These are phyloP conservation scores for Lamprologus ornatipinnis DNA, from an alignment of 2,113 vertebrate species.

Conservation along the genomic window DNA sequence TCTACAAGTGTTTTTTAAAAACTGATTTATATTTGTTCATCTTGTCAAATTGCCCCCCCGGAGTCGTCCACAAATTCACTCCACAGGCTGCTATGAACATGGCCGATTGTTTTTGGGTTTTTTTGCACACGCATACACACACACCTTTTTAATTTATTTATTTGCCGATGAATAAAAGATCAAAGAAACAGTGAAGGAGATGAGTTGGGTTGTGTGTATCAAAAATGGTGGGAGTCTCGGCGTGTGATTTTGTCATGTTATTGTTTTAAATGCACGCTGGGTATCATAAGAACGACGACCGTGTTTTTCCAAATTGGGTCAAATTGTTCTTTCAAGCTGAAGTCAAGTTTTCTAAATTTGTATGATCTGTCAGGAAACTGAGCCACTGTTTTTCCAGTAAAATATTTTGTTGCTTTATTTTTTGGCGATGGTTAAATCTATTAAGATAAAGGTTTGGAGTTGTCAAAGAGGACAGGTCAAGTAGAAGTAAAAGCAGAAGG, in stretches of 20 bases:
- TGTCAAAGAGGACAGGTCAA: not conserved
- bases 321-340: not conserved
- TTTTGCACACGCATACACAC: not conserved
- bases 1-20: not conserved
- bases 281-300: not conserved
- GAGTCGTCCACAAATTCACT: not conserved
- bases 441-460: not conserved
- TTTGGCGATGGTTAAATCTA: not conserved
- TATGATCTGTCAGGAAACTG: not conserved
- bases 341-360: not conserved
- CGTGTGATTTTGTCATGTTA: not conserved
- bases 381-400: not conserved
- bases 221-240: not conserved
- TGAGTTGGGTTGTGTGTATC: not conserved
- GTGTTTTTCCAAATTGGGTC: not conserved
- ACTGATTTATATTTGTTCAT: not conserved
- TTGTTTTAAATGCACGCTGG: not conserved
- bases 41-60: accelerated
- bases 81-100: not conserved
- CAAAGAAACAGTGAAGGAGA: not conserved
- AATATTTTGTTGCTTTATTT: accelerated
- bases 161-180: not conserved
- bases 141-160: not conserved
- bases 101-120: not conserved
- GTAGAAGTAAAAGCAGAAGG: not conserved